Percentiles rank a stretch among this genome's conserved stretches.
Conservation (phyloP, 2,888 invertebrate species). For the Oscheius myriophilus region DNA sequence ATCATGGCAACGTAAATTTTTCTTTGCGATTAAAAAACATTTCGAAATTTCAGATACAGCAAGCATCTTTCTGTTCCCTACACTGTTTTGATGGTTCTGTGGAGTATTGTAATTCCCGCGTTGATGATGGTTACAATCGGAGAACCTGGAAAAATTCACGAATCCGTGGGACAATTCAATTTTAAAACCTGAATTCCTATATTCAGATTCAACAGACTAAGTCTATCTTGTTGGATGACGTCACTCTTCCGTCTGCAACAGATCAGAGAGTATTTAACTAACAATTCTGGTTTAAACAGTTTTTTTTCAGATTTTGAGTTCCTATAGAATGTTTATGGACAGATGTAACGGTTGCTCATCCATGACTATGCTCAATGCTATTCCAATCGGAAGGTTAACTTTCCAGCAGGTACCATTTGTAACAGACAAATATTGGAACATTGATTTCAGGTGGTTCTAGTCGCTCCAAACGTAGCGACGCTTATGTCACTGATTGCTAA, state of each 20-base stretch:
- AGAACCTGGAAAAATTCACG: slow-evolving; percentile 29
- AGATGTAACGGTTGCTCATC: slow-evolving; percentile 16
- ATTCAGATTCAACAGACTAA: slow-evolving; percentile 22
- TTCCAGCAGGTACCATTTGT: slow-evolving; percentile 4
- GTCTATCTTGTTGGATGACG: slow-evolving; percentile 25
- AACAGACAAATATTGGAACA: not conserved
- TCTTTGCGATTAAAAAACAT: too few relatives aligned
- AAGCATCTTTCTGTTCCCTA: not conserved
- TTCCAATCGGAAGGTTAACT: slow-evolving; percentile 11
- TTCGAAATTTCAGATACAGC: slow-evolving; percentile 9
- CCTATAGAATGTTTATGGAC: slow-evolving; percentile 31
- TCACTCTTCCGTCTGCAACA: slow-evolving; percentile 19
- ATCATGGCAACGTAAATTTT: slow-evolving; percentile 10
- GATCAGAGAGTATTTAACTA: slow-evolving; percentile 15
- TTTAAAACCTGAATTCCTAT: not conserved
- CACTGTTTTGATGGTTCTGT: slow-evolving; percentile 9
- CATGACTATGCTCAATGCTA: slow-evolving; percentile 23
- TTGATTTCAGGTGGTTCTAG: slow-evolving; percentile 15
- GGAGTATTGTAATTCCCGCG: slow-evolving; percentile 2
- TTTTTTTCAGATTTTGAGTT: slow-evolving; percentile 22
- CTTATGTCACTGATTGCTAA: slow-evolving; percentile 9
- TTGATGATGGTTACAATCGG: slow-evolving; percentile 26
- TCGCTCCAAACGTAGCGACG: slow-evolving; percentile 15
- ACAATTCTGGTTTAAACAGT: not conserved
- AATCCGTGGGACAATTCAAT: slow-evolving; percentile 5